A percentile compares a stretch with the other conserved stretches of the same genome.
Evolutionary conservation across 2,888 invertebrate species (phyloP).

Genomic region (Amphimallon solstitiale): DNA sequence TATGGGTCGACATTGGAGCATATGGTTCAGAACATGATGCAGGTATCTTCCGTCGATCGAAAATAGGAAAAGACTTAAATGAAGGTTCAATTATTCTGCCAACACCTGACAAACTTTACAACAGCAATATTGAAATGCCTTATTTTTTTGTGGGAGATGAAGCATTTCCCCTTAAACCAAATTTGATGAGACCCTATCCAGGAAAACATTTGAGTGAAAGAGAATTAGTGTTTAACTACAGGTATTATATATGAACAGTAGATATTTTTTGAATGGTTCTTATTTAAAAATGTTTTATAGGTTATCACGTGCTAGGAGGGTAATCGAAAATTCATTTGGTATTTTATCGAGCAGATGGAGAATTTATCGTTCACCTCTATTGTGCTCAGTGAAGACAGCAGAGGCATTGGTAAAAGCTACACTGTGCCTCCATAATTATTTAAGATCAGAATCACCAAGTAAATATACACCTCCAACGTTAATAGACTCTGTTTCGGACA

Average conservation of each 20-base stretch:
- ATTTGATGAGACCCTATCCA: conserved; percentile 5
- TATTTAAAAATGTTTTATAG: not conserved
- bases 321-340: not conserved
- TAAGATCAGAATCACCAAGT: not conserved
- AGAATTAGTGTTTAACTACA: not conserved
- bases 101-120: not conserved
- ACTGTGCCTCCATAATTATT: not conserved
- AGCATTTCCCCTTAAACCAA: not conserved
- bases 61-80: not conserved
- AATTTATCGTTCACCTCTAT: not conserved
- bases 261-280: no score
- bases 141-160: no score
- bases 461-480: no score
- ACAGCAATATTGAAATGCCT: not conserved
- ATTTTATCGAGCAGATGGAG: not conserved
- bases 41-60: not conserved
- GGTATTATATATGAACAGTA: no score
- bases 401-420: not conserved
- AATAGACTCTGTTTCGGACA: no score
- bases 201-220: not conserved
- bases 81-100: not conserved
- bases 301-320: not conserved
- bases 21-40: conserved; percentile 1
- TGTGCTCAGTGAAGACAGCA: not conserved
- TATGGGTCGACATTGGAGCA: conserved; percentile 1